Percentiles rank a stretch among this genome's conserved stretches.
Conservation (phyloP, 2,888 invertebrate species). For the Microplitis manilae region DNA sequence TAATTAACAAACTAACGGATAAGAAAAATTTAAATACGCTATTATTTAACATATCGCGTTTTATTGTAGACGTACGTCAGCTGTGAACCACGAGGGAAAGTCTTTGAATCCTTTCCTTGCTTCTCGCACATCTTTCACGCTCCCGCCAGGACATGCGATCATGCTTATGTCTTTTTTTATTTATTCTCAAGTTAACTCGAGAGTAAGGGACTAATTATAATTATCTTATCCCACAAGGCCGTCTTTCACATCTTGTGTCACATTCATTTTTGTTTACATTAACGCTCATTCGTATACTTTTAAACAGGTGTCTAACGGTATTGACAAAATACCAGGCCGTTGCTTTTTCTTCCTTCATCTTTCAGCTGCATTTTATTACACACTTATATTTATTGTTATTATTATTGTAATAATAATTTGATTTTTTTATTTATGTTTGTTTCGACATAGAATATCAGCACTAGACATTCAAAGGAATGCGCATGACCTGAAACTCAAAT, state of each 20-base stretch:
- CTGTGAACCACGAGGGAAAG: constrained; percentile 35
- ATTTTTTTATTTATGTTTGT: too few species aligned
- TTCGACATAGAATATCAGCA: background rate
- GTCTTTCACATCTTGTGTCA: too few species aligned
- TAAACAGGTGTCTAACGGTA: background rate
- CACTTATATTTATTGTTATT: too few species aligned
- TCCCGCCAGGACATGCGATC: background rate
- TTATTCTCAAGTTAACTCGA: background rate
- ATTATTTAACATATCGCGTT: constrained; percentile 1
- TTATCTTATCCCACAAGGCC: too few species aligned
- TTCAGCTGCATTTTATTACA: background rate
- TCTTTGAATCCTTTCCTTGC: constrained; percentile 13
- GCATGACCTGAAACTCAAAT: background rate
- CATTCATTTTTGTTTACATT: background rate
- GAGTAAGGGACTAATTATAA: too few species aligned
- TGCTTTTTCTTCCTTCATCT: background rate
- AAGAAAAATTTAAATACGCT: background rate
- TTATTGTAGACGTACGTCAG: constrained; percentile 11
- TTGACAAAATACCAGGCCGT: background rate
- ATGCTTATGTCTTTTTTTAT: background rate
- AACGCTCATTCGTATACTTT: background rate
- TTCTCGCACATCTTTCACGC: constrained; percentile 3
- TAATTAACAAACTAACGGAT: background rate
- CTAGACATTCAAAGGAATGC: background rate
- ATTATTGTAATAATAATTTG: too few species aligned